Evolutionary conservation across 2,797 vertebrate genomes (phyloP), one percentile per base, ranked within the genome.

Genomic region (Valencia hispanica): DNA sequence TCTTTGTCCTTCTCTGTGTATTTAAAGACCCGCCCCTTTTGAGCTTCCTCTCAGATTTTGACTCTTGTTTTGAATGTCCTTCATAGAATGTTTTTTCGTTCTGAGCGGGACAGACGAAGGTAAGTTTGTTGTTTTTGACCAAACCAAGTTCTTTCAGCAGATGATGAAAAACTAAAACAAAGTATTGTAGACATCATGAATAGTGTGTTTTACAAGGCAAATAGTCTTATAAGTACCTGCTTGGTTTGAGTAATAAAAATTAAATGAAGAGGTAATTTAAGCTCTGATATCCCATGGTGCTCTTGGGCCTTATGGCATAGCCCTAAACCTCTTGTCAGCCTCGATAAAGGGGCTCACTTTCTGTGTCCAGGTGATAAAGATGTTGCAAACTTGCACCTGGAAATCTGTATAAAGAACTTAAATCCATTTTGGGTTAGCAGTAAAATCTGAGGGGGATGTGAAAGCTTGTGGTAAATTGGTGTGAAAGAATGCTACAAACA

Each of bases 371-470:
- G 92, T 91, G 91, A 92, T 91, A 91, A 92, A 93, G 83, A 87
- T 68, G 83, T 84, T 84, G 79, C 84, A 77, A 89, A 78, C 82
- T 88, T 85, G 84, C 92, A 94, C 92, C 93, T 94, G 94, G 90
- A 88, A 86, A 86, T 78, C 87, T 14, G 89, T 93, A 92, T 93
- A 94, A 94, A 92, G 82, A 77, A 74, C 81, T 92, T 94, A 90
- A 93, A n/a, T n/a, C 83, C 88, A 17, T 86, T 89, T 91, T 80
- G 72, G 76, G 81, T 84, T 57, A 10, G 86, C 88, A 87, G 86
- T 94, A 90, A 94, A 95, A 90, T 83, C 72, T 8, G 32, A 82
- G 87, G 80, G 78, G 86, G 89, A 88, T 85, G 80, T 84, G 84
- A 89, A 85, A 79, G 87, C 85, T 84, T 86, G 89, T 93, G 89